Conservation (phyloP, 2,888 invertebrate species). For the Folsomia manolachei region DNA sequence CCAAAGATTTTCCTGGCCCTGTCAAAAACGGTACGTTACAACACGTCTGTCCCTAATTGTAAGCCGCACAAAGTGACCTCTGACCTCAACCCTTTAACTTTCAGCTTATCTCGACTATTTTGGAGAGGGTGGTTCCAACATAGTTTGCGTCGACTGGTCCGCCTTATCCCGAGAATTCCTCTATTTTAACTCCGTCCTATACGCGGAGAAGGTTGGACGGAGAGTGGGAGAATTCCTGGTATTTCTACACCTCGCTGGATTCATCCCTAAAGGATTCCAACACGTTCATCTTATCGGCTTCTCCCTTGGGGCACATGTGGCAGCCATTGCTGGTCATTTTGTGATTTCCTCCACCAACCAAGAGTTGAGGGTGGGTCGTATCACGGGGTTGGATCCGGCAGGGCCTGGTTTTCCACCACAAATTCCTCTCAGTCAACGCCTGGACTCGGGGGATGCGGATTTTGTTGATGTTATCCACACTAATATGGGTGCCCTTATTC, state of each 20-base stretch:
- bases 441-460: conserved; percentile 66
- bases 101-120: not conserved
- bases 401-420: conserved; percentile 27
- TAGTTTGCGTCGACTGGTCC: conserved; percentile 47
- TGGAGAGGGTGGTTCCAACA: conserved; percentile 23
- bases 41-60: not conserved
- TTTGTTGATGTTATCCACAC: conserved; percentile 64
- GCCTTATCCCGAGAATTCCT: conserved; percentile 42
- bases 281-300: conserved; percentile 9
- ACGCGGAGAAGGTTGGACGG: conserved; percentile 46
- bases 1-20: conserved; percentile 45
- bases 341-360: conserved; percentile 36
- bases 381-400: conserved; percentile 28
- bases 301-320: conserved; percentile 30
- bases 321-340: conserved; percentile 40
- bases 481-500: conserved; percentile 28
- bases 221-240: conserved; percentile 43
- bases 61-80: no score
- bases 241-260: not conserved
- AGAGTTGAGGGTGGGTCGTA: conserved; percentile 38
- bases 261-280: not conserved
- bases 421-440: conserved; percentile 51
- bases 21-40: conserved; percentile 36
- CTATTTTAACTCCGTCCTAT: conserved; percentile 46
- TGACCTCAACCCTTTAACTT: conserved; percentile 10